These are phyloP conservation scores for Nephotettix cincticeps DNA, from an alignment of 1,140 invertebrate species.

Conservation along the genomic window DNA sequence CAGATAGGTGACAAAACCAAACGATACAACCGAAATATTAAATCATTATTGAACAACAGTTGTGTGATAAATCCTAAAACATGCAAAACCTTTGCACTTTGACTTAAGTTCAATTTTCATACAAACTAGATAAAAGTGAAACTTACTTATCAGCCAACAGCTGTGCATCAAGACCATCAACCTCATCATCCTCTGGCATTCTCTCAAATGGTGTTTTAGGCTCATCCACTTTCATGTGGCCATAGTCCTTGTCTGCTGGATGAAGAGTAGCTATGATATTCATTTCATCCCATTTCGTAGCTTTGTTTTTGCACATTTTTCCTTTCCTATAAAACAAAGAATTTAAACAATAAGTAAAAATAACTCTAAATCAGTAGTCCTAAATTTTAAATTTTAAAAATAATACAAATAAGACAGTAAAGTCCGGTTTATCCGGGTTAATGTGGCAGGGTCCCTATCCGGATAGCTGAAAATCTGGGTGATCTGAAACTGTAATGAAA, in stretches of 20 bases:
- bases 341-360: too few relatives aligned
- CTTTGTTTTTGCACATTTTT: conserved; percentile 55
- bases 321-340: conserved; percentile 10
- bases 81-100: not conserved
- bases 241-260: conserved; percentile 98
- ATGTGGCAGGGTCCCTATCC: too few relatives aligned
- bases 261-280: conserved; percentile 98
- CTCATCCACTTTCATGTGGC: conserved; percentile 99
- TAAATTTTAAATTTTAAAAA: too few relatives aligned
- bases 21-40: too few relatives aligned
- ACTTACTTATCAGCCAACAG: conserved; percentile 73
- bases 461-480: too few relatives aligned
- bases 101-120: not conserved
- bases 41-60: not conserved
- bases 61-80: not conserved
- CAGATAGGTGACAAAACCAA: too few relatives aligned
- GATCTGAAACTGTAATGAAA: too few relatives aligned
- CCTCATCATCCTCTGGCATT: conserved; percentile 66
- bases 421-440: too few relatives aligned
- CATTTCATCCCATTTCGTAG: conserved; percentile 98
- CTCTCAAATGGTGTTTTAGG: conserved; percentile 95
- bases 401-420: too few relatives aligned
- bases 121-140: too few relatives aligned
- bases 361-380: too few relatives aligned
- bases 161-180: conserved; percentile 73